These are phyloP conservation scores for Pelodytes ibericus DNA, from an alignment of 2,797 vertebrate species.

Conservation along the genomic window DNA sequence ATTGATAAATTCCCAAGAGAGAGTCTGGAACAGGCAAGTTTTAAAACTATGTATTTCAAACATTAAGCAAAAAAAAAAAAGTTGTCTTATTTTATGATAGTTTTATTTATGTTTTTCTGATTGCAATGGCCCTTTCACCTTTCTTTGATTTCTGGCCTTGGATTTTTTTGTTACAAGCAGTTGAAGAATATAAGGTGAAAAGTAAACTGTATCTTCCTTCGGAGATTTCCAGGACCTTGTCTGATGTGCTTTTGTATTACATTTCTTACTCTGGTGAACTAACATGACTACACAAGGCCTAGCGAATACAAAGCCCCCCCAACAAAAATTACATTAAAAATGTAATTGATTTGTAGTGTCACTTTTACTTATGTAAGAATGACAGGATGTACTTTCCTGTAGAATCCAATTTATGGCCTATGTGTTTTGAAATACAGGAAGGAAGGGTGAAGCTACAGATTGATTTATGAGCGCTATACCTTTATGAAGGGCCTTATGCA, in stretches of 20 bases:
- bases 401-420: neutral
- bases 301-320: neutral
- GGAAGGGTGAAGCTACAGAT: neutral
- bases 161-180: no score
- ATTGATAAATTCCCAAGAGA: no score
- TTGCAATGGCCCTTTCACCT: no score
- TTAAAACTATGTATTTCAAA: no score
- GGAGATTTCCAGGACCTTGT: neutral
- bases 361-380: slow-evolving; percentile 4
- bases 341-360: slow-evolving; percentile 12
- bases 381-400: neutral
- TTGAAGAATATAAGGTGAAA: neutral
- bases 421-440: neutral
- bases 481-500: slow-evolving; percentile 3
- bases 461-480: neutral
- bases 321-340: neutral
- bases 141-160: no score
- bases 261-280: neutral
- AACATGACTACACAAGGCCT: neutral
- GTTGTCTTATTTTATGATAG: no score
- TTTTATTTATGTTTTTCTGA: no score
- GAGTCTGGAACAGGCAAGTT: no score
- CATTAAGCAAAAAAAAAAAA: no score
- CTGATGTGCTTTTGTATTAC: neutral
- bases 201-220: neutral